Percentiles rank a stretch among this genome's conserved stretches.
phyloP scores from a whole-genome alignment of 2,888 invertebrate genomes.

The Xylota sylvarum region DNA sequence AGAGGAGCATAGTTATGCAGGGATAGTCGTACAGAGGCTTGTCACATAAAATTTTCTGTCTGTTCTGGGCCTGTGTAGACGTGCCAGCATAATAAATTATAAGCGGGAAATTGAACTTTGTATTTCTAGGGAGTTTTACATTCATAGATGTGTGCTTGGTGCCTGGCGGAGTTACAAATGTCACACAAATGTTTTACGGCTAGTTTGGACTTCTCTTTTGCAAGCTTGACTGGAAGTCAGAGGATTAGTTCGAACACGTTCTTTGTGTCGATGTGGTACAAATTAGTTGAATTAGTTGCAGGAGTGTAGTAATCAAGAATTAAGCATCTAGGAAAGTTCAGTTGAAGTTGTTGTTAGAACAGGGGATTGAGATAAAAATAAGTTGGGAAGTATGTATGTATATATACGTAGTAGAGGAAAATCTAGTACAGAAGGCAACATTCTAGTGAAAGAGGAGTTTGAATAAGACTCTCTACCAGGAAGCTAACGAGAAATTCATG shows the following conservation, averaged over 20 bases:
- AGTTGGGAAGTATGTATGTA: too few species aligned
- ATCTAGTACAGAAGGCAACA: too few species aligned
- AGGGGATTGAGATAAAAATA: too few species aligned
- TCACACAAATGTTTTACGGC: conserved; percentile 28
- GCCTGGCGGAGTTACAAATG: conserved; percentile 23
- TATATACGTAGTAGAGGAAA: too few species aligned
- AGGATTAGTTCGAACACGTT: neutral
- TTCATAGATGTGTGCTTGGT: conserved; percentile 15
- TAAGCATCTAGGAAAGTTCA: neutral
- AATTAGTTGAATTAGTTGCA: neutral
- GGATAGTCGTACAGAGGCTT: conserved; percentile 45
- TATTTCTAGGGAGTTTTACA: neutral
- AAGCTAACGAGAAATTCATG: too few species aligned
- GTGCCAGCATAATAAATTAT: conserved; percentile 53
- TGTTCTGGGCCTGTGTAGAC: conserved; percentile 29
- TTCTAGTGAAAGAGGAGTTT: too few species aligned
- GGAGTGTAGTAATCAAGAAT: neutral
- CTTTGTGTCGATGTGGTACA: neutral
- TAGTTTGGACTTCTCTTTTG: conserved; percentile 3
- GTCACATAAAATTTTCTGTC: conserved; percentile 57
- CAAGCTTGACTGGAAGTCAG: neutral
- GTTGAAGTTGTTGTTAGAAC: too few species aligned
- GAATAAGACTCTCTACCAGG: too few species aligned
- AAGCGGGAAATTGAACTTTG: conserved; percentile 37
- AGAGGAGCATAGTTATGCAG: conserved; percentile 23